phyloP scores from a whole-genome alignment of 2,888 invertebrate genomes.

The Penaeus monodon region DNA sequence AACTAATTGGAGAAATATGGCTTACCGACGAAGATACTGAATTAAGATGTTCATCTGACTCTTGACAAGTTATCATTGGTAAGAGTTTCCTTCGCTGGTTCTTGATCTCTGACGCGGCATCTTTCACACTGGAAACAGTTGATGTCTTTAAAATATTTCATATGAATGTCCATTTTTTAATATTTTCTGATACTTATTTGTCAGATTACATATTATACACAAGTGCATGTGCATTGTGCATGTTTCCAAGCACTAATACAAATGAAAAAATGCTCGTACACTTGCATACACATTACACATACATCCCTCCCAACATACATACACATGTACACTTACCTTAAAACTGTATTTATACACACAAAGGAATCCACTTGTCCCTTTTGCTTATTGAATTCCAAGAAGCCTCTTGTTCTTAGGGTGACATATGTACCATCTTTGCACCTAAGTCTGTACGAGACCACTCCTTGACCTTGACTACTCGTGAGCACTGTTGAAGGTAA shows the following conservation, averaged over 20 bases:
- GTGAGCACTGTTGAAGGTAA: conserved; percentile 53
- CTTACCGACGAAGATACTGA: conserved; percentile 19
- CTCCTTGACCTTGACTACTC: conserved; percentile 76
- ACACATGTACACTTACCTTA: conserved; percentile 19
- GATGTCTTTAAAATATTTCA: too few species aligned
- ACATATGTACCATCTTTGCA: conserved; percentile 86
- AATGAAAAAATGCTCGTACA: background rate
- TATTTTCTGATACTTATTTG: too few species aligned
- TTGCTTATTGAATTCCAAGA: conserved; percentile 82
- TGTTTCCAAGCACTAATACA: too few species aligned
- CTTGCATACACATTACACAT: background rate
- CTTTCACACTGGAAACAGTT: conserved; percentile 75
- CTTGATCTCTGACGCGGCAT: conserved; percentile 78
- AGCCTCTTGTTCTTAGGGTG: conserved; percentile 86
- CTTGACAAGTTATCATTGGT: conserved; percentile 14
- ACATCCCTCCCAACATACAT: background rate
- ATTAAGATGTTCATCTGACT: conserved; percentile 7
- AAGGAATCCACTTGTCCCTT: conserved; percentile 83
- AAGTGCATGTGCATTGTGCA: too few species aligned
- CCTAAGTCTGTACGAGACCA: conserved; percentile 85
- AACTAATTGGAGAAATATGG: background rate
- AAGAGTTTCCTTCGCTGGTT: conserved; percentile 34
- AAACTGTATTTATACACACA: conserved; percentile 80
- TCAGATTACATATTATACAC: too few species aligned
- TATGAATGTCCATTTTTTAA: too few species aligned